These are phyloP conservation scores for Triops cancriformis DNA, from an alignment of 1,140 invertebrate genomes.

Conservation along the genomic window DNA sequence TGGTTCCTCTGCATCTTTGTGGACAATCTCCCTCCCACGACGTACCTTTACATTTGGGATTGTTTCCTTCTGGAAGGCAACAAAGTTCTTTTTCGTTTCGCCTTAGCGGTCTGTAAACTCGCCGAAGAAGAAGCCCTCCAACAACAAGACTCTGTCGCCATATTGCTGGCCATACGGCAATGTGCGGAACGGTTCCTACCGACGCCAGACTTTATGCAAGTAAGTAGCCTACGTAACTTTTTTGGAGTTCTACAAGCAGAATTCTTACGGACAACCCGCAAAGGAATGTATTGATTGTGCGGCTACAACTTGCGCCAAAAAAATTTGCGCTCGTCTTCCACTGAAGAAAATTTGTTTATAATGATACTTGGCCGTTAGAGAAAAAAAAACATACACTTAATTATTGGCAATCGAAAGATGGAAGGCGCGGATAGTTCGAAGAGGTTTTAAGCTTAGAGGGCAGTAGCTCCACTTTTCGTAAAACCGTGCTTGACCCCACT, in stretches of 20 bases:
- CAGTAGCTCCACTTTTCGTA: not conserved
- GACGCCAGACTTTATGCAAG: not conserved
- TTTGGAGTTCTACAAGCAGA: not conserved
- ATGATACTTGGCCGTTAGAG: not conserved
- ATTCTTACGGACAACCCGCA: not conserved
- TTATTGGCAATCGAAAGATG: not conserved
- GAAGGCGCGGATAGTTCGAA: not conserved
- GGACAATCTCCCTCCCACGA: conserved; percentile 45
- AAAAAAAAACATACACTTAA: not conserved
- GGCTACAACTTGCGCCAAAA: not conserved
- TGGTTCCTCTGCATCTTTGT: conserved; percentile 54
- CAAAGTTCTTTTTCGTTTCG: conserved; percentile 35
- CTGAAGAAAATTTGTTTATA: not conserved
- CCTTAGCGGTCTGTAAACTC: not conserved
- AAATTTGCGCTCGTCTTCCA: not conserved
- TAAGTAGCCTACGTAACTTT: not conserved
- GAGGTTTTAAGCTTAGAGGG: not conserved
- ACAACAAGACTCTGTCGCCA: not conserved
- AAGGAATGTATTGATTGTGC: conserved; percentile 14
- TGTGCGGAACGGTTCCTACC: not conserved
- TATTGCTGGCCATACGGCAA: not conserved
- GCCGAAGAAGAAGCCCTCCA: not conserved
- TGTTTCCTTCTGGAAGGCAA: conserved; percentile 51
- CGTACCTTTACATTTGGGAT: conserved; percentile 51
- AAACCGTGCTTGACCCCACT: not conserved